Evolutionary conservation across 1,140 invertebrate genomes (phyloP), one percentile per base, ranked within the genome.

Genomic region (Megathymus violae): DNA sequence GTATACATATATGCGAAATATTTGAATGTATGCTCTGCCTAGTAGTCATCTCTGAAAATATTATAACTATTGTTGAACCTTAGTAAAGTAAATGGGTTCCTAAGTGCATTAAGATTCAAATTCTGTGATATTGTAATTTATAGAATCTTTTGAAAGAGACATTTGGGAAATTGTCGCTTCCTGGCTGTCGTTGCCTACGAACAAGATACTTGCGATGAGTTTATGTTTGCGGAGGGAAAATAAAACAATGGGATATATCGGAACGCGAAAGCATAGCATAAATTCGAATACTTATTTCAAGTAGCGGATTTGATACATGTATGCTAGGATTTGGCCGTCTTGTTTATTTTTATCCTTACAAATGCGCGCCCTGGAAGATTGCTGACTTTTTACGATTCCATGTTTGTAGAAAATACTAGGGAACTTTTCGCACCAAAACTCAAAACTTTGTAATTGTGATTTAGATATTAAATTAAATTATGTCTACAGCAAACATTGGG

Each of bases 141-240:
- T n/a, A n/a, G n/a, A n/a, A n/a, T 22, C 19, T 22, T 22, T 22
- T 22, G 19, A 22, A 22, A 22, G 19, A 22, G 2, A 22, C 19
- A 22, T n/a, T n/a, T n/a, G n/a, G n/a, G 19, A 22, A 22, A 2
- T 22, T 5, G 19, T 22, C 5, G 5, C 19, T 22, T 22, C 5
- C 5, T 22, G n/a, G n/a, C n/a, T n/a, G n/a, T n/a, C n/a, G n/a
- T n/a, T n/a, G n/a, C n/a, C n/a, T n/a, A n/a, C n/a, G n/a, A n/a
- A n/a, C n/a, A n/a, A n/a, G n/a, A n/a, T n/a, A n/a, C n/a, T n/a
- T n/a, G n/a, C n/a, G n/a, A n/a, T n/a, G n/a, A 72, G 76, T 76
- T 76, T 76, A 76, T 80, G 63, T 71, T 52, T 41, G 46, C 51
- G 41, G 36, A 62, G 58, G 67, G 65, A 69, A 71, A 69, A 61